Base-by-base conservation (phyloP, 2,113 vertebrate species). In the Gulo gulo region DNA sequence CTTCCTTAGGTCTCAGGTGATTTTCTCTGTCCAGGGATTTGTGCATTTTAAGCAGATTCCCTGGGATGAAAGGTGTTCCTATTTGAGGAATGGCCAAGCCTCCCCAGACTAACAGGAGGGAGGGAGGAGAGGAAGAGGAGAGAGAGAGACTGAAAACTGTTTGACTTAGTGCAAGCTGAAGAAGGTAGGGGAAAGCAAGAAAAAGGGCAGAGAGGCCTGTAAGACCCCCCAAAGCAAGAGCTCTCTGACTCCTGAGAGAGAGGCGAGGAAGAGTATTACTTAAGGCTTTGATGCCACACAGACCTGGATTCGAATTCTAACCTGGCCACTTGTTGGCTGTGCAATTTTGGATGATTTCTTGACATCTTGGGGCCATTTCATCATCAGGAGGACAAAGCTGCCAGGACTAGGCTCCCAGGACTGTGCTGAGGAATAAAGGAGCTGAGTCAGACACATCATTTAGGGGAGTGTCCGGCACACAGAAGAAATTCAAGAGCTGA, bases 291-390 rank as follows among this genome's bases (percentile, higher is more conserved):
- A 36, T n/a, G 21, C 34, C 55, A 65, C 36, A 36, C 4, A 47
- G 59, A 92, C 21, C 42, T 69, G 7, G 42, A 61, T 47, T 88
- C 20, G 3, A 61, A 92, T 85, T 84, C 95, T 67, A 84, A 85
- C 15, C 39, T 9, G 34, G 12, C 57, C 57, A 36, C 79, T 82
- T 76, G 29, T 52, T 39, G 80, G 14, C 67, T 81, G 5, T 57
- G 47, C 29, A 29, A 20, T 69, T 74, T 34, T 34, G 57, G n/a
- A 31, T 45, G 69, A 81, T 69, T 42, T 57, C 39, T 69, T 78
- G 16, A 73, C 26, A 5, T 20, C 7, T 24, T 18, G 31, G 20
- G 80, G 21, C 39, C 45, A 69, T 79, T 47, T 92, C 24, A 9
- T 85, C 80, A 55, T 14, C n/a, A 63, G 29, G 45, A 15, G n/a